Evolutionary conservation across 2,113 vertebrate genomes (phyloP), one percentile per base, ranked within the genome.

Genomic region (Xiphorhynchus elegans): DNA sequence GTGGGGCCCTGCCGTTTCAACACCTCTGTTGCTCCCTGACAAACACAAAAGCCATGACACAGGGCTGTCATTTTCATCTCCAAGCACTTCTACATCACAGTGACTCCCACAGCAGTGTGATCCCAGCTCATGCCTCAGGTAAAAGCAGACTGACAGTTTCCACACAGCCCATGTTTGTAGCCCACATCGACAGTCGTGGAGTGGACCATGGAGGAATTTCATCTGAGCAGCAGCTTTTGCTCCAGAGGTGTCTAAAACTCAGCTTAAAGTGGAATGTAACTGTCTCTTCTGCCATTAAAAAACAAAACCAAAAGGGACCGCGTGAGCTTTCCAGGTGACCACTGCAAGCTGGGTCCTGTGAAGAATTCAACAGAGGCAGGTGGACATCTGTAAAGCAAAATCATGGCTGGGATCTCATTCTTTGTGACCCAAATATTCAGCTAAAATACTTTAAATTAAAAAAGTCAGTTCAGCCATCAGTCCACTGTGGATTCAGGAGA

Each of bases 401-500:
- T 35, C 16, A 18, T 39, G 39, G 8, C 53, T 87, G 59, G 20
- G 6, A 58, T 55, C n/a, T 94, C 50, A 39, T 29, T 69, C 17
- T 89, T 35, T 39, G 26, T 73, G 78, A 62, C 63, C 50, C 50
- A 90, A 70, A 91, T 85, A 80, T 73, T 62, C 42, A 90, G 42
- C n/a, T 85, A 49, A 83, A 95, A 76, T 68, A 8, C 44, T 94
- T 60, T 1, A 1, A 73, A 87, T 58, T 15, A 35, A 92, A 89
- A 74, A 87, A 83, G 46, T 29, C 44, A 66, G 40, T 62, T 87
- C 60, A 79, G 49, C 82, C 89, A 62, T 84, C 53, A 49, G 50
- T 47, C 81, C 78, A 28, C 77, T 63, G 87, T 67, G 95, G 26
- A 77, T 84, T 94, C 70, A 77, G 37, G 42, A 74, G 63, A 50